Percentiles rank a stretch among this genome's conserved stretches.
Conservation (phyloP, 2,113 vertebrate species). For the Oceanodroma tethys region DNA sequence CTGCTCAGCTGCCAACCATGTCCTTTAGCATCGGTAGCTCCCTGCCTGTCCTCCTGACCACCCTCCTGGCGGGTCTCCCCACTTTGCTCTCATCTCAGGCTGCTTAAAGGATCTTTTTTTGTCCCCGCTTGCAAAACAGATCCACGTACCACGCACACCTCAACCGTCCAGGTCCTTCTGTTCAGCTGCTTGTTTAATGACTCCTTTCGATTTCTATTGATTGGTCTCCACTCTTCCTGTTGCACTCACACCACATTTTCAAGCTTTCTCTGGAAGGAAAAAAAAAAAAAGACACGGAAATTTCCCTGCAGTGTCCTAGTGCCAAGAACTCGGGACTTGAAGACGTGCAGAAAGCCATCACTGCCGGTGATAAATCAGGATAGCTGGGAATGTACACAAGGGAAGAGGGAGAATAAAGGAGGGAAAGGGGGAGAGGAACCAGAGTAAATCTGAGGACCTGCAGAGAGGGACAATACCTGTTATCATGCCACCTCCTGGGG, state of each 20-base stretch:
- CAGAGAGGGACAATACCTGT: neutral
- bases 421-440: neutral
- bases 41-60: neutral
- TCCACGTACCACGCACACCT: accelerated
- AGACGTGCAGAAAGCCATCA: neutral
- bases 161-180: neutral
- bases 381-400: neutral
- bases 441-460: neutral
- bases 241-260: neutral
- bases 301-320: neutral
- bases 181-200: neutral
- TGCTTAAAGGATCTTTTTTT: neutral
- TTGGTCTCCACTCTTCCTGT: accelerated
- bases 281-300: neutral
- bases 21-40: neutral
- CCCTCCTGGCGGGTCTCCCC: neutral
- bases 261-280: neutral
- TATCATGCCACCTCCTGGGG: neutral
- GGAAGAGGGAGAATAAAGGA: neutral
- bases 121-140: neutral
- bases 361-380: accelerated
- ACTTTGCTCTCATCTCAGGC: neutral
- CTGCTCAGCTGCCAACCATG: neutral
- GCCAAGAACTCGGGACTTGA: neutral
- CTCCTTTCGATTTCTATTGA: neutral